Evolutionary conservation across 2,888 invertebrate species (phyloP), one percentile per base, ranked within the genome.

Genomic region (Heliothis peltigera): DNA sequence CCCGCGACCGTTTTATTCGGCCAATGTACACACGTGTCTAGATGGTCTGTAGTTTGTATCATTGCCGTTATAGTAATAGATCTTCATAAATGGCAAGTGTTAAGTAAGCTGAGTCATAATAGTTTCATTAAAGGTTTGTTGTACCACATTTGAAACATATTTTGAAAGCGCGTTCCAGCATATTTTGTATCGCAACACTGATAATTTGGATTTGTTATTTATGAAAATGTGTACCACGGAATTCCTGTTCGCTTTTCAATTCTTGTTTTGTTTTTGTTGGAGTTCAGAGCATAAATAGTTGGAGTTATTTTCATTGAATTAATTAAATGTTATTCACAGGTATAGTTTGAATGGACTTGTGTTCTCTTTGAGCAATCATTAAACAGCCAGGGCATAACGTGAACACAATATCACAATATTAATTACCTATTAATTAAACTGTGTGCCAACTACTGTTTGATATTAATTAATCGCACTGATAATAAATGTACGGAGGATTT

Each of bases 391-490:
- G 32, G 35, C 55, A 64, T 69, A 46, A 64, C 39, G 54, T 28
- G 48, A 58, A 71, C 47, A 59, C 66, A 62, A 61, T 70, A 70
- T 70, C 53, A 57, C 58, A 66, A 66, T 71, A 75, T 70, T 75
- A 74, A 79, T 80, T 74, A 77, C 65, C 53, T 58, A 61, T 70
- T 69, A 65, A 71, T 71, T 75, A 67, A 70, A 60, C 58, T 64
- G 56, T 73, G 59, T 63, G 61, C 73, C 44, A 62, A 55, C 57
- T 69, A 64, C 64, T 64, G 60, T 73, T 75, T 69, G 49, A 59
- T 66, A 73, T 65, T 63, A 65, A 77, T 75, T 63, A 77, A 77
- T 70, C 46, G 42, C 51, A 51, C 21, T 58, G 57, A 59, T 61
- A 25, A 56, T 68, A 52, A 51, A 61, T 55, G 52, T 44, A 51